Base-by-base conservation (phyloP, 2,113 vertebrate genomes). In the Coracopsis vasa region DNA sequence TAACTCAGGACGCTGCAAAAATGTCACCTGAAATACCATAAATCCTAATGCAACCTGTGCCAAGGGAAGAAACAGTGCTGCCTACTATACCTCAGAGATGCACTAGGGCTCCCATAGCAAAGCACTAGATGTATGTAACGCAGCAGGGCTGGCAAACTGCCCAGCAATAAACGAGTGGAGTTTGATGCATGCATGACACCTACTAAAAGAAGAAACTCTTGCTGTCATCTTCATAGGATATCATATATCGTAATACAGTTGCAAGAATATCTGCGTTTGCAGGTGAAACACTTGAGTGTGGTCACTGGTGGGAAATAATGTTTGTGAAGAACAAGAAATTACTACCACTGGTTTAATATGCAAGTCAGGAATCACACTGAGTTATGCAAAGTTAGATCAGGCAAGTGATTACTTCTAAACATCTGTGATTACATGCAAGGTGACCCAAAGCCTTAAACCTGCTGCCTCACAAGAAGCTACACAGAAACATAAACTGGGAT, bases 201-300 rank as follows among this genome's bases (percentile, higher is more conserved):
- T 53, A 39, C 51, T 4, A 65, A 53, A 17, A 58, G 41, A 80
- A 65, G 13, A 31, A 48, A 45, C 45, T 69, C 39, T 15, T 37
- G 45, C 72, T 27, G 31, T 9, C 51, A 50, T 15, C 31, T 44
- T 65, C n/a, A 67, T 7, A 77, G 12, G 21, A 20, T 15, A 54
- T 6, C 7, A 2, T 17, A 25, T 21, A 6, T n/a, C 0, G 0
- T 8, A 47, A 73, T 10, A 31, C 9, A 65, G 37, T 10, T 67
- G 18, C 51, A 65, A 51, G 21, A 73, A 25, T 9, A 78, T 13
- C 28, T 67, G 9, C 3, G 6, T 35, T 9, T 62, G 37, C 19
- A 58, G 51, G 44, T 51, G 5, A 91, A 58, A 18, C 21, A 62
- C 15, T 44, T 1, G 8, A 47, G 16, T 2, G 9, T 8, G 45